Base-by-base conservation (phyloP, 2,797 vertebrate species). In the Scyliorhinus canicula region DNA sequence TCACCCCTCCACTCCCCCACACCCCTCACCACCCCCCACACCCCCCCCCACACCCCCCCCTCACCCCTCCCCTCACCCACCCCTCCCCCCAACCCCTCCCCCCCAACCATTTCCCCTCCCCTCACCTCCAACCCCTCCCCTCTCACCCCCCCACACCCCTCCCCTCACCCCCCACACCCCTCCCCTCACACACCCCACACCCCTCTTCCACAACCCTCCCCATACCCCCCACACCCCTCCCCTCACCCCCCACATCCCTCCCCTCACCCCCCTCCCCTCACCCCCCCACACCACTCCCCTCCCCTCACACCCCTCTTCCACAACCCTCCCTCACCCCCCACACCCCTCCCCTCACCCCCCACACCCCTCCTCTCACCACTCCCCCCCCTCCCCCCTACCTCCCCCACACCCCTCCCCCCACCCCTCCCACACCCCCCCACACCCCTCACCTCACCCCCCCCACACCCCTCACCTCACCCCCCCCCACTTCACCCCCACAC, bases 11-110 rank as follows among this genome's bases (percentile, higher is more conserved):
- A 96, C 95, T 74, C 95, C 50, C 95, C 67, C 95, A 93, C 95
- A 95, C 95, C 55, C 95, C 96, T 2, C 95, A 96, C 93, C 95
- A n/a, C 95, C 96, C 95, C 91, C 2, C 91, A 95, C 95, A 96
- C 96, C 96, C 96, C 96, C 96, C 95, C 69, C 96, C 96, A 95
- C 7, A n/a, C 95, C 95, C 95, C 96, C 95, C 95, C 96, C 95
- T 74, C 96, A 96, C 95, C 93, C 95, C 95, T 96, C 95, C 91
- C 2, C 91, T 95, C 95, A 96, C 96, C 96, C 96, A n/a, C n/a
- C n/a, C n/a, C n/a, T n/a, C n/a, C 96, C 96, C 95, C 69, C 96
- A 95, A 95, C 7, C 95, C 95, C 95, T 96, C 95, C 95, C 96
- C 95, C 67, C 96, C 96, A 95, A 79, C 96, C n/a, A n/a, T n/a